These are phyloP conservation scores for Antennarius maculatus DNA, from an alignment of 2,797 vertebrate species.

Conservation along the genomic window DNA sequence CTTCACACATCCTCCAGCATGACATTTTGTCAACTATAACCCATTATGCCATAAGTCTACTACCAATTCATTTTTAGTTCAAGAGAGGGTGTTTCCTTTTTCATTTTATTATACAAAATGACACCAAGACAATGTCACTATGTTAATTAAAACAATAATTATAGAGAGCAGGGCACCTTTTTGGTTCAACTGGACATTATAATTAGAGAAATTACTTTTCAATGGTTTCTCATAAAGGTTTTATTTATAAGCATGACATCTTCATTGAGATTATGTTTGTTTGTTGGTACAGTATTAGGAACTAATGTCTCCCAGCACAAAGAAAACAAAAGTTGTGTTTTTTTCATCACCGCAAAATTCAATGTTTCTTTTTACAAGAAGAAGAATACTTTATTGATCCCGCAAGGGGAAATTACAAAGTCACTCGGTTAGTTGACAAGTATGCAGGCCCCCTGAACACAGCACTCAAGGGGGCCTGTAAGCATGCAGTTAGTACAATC, in stretches of 20 bases:
- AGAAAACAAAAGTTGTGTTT: constrained; percentile 19
- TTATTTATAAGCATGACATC: neutral
- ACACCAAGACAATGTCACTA: constrained; percentile 37
- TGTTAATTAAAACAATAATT: constrained; percentile 55
- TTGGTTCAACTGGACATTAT: constrained; percentile 34
- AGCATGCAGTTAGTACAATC: no score
- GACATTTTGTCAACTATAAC: constrained; percentile 15
- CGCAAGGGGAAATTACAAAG: no score
- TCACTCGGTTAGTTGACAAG: no score
- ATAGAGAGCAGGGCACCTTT: constrained; percentile 36
- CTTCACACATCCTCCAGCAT: neutral
- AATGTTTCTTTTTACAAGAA: constrained; percentile 39
- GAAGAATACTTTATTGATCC: no score
- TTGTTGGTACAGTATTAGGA: constrained; percentile 37
- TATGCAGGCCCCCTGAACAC: no score
- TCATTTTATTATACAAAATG: neutral
- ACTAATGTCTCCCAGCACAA: neutral
- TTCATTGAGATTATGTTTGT: neutral
- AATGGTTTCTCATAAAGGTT: neutral
- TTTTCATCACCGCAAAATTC: constrained; percentile 22
- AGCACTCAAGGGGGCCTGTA: no score
- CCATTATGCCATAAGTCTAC: constrained; percentile 10
- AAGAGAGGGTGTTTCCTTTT: constrained; percentile 18
- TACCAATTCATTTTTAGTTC: constrained; percentile 21
- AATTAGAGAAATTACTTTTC: neutral